Evolutionary conservation across 2,797 vertebrate species (phyloP), one percentile per base, ranked within the genome.

Genomic region (Poeciliopsis paucimaculata): DNA sequence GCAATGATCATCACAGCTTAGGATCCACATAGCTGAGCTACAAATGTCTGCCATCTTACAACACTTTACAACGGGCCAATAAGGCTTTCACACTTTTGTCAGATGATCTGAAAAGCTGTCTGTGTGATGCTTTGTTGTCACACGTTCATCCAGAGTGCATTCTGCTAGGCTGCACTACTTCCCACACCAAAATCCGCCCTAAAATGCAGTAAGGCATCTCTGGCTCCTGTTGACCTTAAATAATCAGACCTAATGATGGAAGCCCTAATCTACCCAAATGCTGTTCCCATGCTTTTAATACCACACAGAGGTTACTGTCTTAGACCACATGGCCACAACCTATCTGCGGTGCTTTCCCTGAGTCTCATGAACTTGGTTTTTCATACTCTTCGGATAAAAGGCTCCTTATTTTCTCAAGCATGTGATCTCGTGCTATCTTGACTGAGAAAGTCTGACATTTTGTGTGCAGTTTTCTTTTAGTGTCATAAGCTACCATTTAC

Each of bases 291-390:
- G 62, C 57, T 71, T 66, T 78, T 34, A 82, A 53, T 39, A n/a
- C 80, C 51, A 83, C 79, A 72, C 76, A 77, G 10, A 36, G 46
- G 41, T 76, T 85, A 47, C 53, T 70, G 71, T 86, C 43, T 82
- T 79, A 49, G 80, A 43, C 84, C 85, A 75, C 76, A 73, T 36
- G 53, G 49, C 31, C 53, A 75, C 26, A 73, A 62, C 57, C 72
- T 84, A 49, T 75, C 73, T 76, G 66, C 72, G 62, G 39, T 55
- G 77, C 49, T 78, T 64, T 80, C 76, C 60, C 55, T 71, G 72
- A 72, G 87, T 91, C 92, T 90, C 31, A 46, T 93, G 85, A 91
- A 90, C 73, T 80, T 81, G 77, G 91, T 90, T 64, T 87, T 84
- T 80, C 55, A 64, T 76, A 73, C 81, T 81, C 62, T 78, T 87